Percentiles rank a stretch among this genome's conserved stretches.
These are phyloP conservation scores for Eulemur albifrons DNA, from an alignment of 2,797 vertebrate species.

Conservation along the genomic window DNA sequence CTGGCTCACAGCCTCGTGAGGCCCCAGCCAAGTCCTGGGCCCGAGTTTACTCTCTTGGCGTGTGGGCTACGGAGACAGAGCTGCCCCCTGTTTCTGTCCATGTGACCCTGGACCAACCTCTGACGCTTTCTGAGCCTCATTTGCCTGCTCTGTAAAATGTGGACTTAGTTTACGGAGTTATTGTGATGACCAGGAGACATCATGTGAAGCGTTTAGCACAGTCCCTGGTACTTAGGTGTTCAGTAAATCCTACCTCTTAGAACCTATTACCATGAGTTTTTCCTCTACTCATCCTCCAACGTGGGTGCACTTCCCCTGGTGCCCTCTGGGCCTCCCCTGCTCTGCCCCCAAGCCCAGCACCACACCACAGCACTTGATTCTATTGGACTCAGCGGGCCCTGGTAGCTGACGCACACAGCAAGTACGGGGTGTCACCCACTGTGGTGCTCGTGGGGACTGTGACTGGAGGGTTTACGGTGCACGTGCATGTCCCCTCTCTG, in stretches of 20 bases:
- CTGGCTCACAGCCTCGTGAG: background rate
- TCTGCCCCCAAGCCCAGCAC: background rate
- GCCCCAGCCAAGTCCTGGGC: background rate
- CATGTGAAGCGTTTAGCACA: too few species aligned
- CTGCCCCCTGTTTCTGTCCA: background rate
- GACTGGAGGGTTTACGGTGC: background rate
- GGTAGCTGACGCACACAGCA: accelerated
- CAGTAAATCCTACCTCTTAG: background rate
- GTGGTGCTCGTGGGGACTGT: background rate
- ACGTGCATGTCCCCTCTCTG: accelerated
- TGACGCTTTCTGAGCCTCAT: background rate
- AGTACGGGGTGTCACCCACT: accelerated
- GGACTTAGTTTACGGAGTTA: background rate
- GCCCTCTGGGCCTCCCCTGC: background rate
- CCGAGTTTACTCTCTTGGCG: accelerated
- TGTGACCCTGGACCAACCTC: background rate
- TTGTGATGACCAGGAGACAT: background rate
- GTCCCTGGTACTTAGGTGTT: background rate
- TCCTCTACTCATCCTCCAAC: background rate
- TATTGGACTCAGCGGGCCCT: accelerated
- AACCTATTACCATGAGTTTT: too few species aligned
- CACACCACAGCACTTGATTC: background rate
- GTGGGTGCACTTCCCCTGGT: background rate
- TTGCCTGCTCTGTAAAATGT: background rate
- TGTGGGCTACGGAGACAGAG: background rate